Evolutionary conservation across 1,140 invertebrate genomes (phyloP).

Genomic region (Zeugodacus cucurbitae): DNA sequence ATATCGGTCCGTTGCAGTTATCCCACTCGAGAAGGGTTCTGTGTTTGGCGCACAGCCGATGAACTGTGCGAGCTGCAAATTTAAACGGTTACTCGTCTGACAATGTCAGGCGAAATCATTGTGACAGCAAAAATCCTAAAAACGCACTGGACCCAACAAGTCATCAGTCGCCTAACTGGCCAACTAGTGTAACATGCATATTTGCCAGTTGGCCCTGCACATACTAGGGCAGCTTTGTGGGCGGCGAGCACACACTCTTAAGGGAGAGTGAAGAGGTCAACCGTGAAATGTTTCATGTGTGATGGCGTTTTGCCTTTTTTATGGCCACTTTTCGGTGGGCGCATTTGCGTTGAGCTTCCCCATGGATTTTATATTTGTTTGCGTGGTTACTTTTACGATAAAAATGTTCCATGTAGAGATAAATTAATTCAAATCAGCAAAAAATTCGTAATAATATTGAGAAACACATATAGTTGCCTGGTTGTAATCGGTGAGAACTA

Average conservation of each 20-base stretch:
- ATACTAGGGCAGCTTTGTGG: not conserved
- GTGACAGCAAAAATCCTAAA: conserved; percentile 1
- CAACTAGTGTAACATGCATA: not conserved
- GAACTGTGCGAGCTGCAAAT: not conserved
- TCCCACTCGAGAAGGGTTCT: not conserved
- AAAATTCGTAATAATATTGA: too few species aligned
- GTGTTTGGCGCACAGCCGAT: not conserved
- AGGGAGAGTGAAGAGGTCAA: not conserved
- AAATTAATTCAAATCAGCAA: too few species aligned
- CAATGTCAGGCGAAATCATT: not conserved
- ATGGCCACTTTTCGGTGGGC: not conserved
- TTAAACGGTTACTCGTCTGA: not conserved
- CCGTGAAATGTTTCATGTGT: not conserved
- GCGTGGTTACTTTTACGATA: too few species aligned
- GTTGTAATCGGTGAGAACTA: too few species aligned
- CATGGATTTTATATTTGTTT: not conserved
- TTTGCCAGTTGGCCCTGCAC: not conserved
- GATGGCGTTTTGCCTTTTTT: not conserved
- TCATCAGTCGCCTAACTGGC: not conserved
- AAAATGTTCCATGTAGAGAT: too few species aligned
- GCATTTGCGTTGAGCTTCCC: not conserved
- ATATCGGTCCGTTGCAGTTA: not conserved
- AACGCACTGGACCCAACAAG: conserved; percentile 8
- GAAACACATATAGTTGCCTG: too few species aligned
- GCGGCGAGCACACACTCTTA: not conserved